Evolutionary conservation across 92 coral and sea anemone genomes (phyloP).

Genomic region (Epizoanthus ramosus): DNA sequence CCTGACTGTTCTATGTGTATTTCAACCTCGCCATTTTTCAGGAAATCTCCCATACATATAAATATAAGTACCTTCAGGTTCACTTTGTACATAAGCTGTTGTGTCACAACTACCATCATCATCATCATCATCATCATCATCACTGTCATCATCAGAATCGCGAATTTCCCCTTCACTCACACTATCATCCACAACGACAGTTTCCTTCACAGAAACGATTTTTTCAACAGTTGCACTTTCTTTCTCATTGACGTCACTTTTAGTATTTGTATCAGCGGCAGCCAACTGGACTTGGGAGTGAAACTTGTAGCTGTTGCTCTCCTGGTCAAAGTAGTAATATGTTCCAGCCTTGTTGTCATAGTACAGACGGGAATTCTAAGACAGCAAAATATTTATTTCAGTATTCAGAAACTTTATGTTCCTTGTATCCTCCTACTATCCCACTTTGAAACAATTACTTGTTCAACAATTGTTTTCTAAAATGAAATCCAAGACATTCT

Average conservation of each 20-base stretch:
- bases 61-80: too few relatives aligned
- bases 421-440: too few relatives aligned
- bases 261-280: background rate
- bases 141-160: constrained; percentile 65
- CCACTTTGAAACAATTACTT: too few relatives aligned
- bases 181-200: constrained; percentile 34
- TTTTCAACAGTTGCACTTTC: background rate
- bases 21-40: too few relatives aligned
- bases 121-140: constrained; percentile 43
- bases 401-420: background rate
- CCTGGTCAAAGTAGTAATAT: constrained; percentile 83
- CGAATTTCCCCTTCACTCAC: constrained; percentile 75
- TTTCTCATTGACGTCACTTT: background rate
- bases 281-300: constrained; percentile 80
- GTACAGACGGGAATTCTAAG: constrained; percentile 78
- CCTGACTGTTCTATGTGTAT: too few relatives aligned
- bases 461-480: background rate
- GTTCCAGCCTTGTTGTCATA: constrained; percentile 88
- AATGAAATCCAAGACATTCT: too few relatives aligned
- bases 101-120: constrained; percentile 24
- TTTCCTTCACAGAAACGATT: constrained; percentile 4
- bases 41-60: too few relatives aligned
- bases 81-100: too few relatives aligned
- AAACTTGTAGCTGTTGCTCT: constrained; percentile 72
- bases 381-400: background rate